Base-by-base conservation (phyloP, 2,113 vertebrate species). In the Erpornis zantholeuca region DNA sequence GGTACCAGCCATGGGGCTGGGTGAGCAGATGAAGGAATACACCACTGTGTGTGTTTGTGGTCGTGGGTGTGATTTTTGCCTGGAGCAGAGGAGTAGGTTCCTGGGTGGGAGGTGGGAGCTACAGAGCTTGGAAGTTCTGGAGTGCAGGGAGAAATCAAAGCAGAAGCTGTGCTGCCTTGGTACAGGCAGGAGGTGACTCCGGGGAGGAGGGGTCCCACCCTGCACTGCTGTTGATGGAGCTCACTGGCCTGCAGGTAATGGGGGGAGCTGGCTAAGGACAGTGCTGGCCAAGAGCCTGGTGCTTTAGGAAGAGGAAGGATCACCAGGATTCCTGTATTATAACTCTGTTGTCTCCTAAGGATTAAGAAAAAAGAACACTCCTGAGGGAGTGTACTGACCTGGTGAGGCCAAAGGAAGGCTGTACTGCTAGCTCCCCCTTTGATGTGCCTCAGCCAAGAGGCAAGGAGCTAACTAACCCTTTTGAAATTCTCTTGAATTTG, bases 211-310 rank as follows among this genome's bases (percentile, higher is more conserved):
- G 45, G 20, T n/a, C 23, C 45, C 10, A 4, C 2, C 0, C 31
- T 11, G 35, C 0, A 0, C 40, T 54, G 78, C 75, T 1, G 0
- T 9, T 0, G 1, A 7, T 19, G 38, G 92, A 84, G 38, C 42
- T 83, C 5, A 0, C 64, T 47, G n/a, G 31, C 64, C 54, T 49
- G 60, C 47, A 82, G 87, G 82, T 82, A 72, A 47, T 0, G 2
- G 11, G 21, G 49, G 44, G 31, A 35, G 35, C 17, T 79, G 45
- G 70, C 53, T 60, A 11, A 23, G n/a, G 36, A 25, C 50, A 16
- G 19, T 3, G 7, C 28, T 91, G 60, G 69, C 40, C 31, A 36
- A 3, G 14, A 44, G 54, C n/a, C 49, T 15, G 28, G 22, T 40
- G 33, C 65, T 75, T 65, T 33, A 15, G 56, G 65, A 61, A 79